These are phyloP conservation scores for Coptodon bakossiorum DNA, from an alignment of 2,113 vertebrate genomes.

Conservation along the genomic window DNA sequence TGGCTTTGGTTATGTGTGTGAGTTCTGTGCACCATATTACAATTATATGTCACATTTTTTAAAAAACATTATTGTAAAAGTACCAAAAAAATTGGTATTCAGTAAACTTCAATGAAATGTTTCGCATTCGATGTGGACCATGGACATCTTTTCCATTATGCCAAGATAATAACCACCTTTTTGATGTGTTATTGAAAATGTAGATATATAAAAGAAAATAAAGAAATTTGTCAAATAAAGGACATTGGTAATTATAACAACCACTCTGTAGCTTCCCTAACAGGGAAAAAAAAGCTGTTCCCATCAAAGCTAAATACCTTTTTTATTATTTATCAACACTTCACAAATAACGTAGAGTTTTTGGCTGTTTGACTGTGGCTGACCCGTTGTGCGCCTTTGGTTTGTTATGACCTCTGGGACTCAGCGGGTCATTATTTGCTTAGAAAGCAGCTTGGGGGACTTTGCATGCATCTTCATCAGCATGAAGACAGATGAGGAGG, in stretches of 20 bases:
- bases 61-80: background rate
- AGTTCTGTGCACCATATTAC: background rate
- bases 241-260: background rate
- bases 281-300: background rate
- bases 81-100: background rate
- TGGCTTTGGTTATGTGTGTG: background rate
- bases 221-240: background rate
- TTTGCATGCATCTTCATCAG: constrained; percentile 65
- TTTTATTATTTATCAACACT: background rate
- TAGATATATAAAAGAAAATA: background rate
- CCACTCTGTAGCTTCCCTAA: background rate
- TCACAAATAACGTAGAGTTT: background rate
- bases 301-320: background rate
- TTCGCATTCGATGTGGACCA: background rate
- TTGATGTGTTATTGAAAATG: background rate
- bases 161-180: background rate
- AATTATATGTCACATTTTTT: background rate
- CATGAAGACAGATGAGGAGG: constrained; percentile 58
- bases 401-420: background rate
- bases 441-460: constrained; percentile 50
- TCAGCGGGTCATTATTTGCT: background rate
- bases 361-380: background rate
- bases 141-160: background rate
- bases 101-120: background rate
- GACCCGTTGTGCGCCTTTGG: background rate